These are phyloP conservation scores for Scaptomyza hsui DNA, from an alignment of 1,140 invertebrate species.

Conservation along the genomic window DNA sequence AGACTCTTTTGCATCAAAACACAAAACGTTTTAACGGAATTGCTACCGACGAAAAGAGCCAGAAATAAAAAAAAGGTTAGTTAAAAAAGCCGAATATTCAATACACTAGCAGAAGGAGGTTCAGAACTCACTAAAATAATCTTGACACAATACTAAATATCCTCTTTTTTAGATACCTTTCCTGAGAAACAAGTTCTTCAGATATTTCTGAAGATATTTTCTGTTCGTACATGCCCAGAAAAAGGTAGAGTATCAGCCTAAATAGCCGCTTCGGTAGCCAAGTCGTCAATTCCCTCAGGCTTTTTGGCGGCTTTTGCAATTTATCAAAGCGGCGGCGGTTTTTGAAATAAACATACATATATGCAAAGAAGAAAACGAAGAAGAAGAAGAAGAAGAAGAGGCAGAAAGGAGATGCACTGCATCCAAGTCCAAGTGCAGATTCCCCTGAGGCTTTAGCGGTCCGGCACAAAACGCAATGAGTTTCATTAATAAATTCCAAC, in stretches of 20 bases:
- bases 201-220: too few relatives aligned
- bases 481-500: slow-evolving; percentile 58
- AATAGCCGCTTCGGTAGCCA: slow-evolving; percentile 55
- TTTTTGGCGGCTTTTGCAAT: slow-evolving; percentile 34
- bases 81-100: not conserved
- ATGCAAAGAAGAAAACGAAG: slow-evolving; percentile 16
- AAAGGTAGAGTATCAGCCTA: slow-evolving; percentile 1
- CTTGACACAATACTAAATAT: too few relatives aligned
- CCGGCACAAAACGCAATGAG: slow-evolving; percentile 36
- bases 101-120: not conserved
- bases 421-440: slow-evolving; percentile 1
- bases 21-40: slow-evolving; percentile 71
- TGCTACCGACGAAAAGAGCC: slow-evolving; percentile 61
- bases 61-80: not conserved
- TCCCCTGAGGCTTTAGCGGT: slow-evolving; percentile 22
- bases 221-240: too few relatives aligned
- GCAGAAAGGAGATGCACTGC: slow-evolving; percentile 63
- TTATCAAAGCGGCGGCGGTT: slow-evolving; percentile 70
- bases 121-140: too few relatives aligned
- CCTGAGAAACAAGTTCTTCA: too few relatives aligned
- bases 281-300: slow-evolving; percentile 50
- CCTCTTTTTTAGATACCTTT: too few relatives aligned
- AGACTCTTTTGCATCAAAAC: slow-evolving; percentile 55
- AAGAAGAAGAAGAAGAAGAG: slow-evolving; percentile 9
- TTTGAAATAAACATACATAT: slow-evolving; percentile 18